Base-by-base conservation (phyloP, 1,140 invertebrate genomes). In the Theocolax elegans region DNA sequence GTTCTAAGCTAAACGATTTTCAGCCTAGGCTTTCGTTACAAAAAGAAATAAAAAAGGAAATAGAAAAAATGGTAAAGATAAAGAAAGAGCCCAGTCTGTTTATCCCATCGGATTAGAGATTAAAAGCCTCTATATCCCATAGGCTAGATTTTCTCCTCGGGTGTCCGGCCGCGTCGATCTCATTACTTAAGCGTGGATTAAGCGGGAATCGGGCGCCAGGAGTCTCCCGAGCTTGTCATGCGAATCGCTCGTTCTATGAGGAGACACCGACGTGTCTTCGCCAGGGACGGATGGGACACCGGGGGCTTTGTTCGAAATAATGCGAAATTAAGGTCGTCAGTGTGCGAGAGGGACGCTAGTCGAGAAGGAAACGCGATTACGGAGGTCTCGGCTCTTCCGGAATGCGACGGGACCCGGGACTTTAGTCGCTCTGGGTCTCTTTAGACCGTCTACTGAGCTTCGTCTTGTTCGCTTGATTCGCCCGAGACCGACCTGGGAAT, bases 111-210 rank as follows among this genome's bases (percentile, higher is more conserved):
- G 70, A 70, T 71, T 65, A 65, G 53, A 71, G 68, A 72, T 67
- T 72, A 63, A 58, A 58, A 62, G 31, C 56, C 25, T 19, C 23
- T 3, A 13, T 23, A 12, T 8, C 51, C 17, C 27, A 23, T 38
- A 19, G 15, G 9, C 21, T 23, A 7, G 17, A 27, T 42, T n/a
- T 53, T 66, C 40, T 49, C 66, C 23, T 46, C 13, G 19, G 1
- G 31, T 49, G 65, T 51, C 19, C 51, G 29, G 49, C 29, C 51
- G 35, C 60, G 64, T 59, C 64, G 72, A 74, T 74, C 72, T 71
- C 72, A 63, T 74, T 74, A 71, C 72, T 74, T 67, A 64, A 67
- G 68, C 68, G 46, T 25, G 69, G 72, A 74, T 71, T 74, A 74
- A 71, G 31, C 13, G 54, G 15, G 27, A 70, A 70, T 70, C 67